Evolutionary conservation across 2,888 invertebrate genomes (phyloP).

Genomic region (Lutraria lutraria): DNA sequence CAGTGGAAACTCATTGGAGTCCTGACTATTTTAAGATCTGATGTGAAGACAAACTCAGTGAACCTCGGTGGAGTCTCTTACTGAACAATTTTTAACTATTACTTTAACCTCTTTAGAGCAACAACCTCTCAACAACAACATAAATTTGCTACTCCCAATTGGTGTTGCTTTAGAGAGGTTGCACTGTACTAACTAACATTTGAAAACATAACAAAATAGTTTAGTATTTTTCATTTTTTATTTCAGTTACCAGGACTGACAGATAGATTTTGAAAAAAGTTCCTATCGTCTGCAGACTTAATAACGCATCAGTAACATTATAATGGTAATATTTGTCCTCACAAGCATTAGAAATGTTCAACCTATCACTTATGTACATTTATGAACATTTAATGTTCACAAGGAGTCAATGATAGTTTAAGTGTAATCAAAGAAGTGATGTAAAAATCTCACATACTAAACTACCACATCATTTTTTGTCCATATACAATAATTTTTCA

Average conservation of each 20-base stretch:
- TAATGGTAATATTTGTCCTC: slow-evolving; percentile 12
- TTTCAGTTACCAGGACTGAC: slow-evolving; percentile 52
- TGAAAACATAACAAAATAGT: neutral
- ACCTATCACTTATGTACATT: neutral
- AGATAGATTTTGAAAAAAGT: slow-evolving; percentile 43
- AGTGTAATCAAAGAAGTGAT: neutral
- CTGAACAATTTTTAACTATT: too few species aligned
- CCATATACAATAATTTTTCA: neutral
- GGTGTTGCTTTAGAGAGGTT: too few species aligned
- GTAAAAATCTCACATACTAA: slow-evolving; percentile 2
- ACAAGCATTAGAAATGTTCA: neutral
- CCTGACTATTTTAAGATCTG: too few species aligned
- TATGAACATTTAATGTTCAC: slow-evolving; percentile 13
- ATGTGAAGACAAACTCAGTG: too few species aligned
- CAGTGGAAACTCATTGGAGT: too few species aligned
- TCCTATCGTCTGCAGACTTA: slow-evolving; percentile 25
- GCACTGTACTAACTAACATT: too few species aligned
- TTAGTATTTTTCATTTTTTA: slow-evolving; percentile 47
- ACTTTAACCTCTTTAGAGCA: too few species aligned
- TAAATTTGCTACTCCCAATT: too few species aligned
- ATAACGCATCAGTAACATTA: slow-evolving; percentile 17
- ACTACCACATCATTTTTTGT: slow-evolving; percentile 4
- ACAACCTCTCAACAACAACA: too few species aligned
- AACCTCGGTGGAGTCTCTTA: too few species aligned
- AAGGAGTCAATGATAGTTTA: slow-evolving; percentile 1